phyloP scores from a whole-genome alignment of 2,888 invertebrate species.

The Temnothorax rugatulus region DNA sequence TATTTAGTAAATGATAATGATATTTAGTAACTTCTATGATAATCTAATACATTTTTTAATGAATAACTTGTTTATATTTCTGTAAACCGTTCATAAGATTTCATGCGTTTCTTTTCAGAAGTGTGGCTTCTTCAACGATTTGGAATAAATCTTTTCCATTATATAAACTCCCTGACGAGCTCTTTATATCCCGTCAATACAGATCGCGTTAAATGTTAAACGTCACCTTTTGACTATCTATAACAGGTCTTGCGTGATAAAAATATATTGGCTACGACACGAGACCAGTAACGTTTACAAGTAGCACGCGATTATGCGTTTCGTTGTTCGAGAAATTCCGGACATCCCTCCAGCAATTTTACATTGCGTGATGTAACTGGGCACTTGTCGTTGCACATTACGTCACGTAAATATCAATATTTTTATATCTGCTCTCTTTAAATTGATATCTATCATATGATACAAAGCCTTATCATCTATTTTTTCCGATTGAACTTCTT shows the following conservation, averaged over 20 bases:
- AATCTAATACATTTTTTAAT: not conserved
- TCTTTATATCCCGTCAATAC: not conserved
- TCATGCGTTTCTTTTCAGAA: not conserved
- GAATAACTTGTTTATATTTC: not conserved
- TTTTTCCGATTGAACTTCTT: not conserved
- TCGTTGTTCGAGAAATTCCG: not conserved
- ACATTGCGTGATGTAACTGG: not conserved
- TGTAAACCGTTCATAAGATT: not conserved
- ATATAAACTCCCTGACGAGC: not conserved
- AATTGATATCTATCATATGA: not conserved
- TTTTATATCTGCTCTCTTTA: not conserved
- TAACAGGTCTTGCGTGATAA: not conserved
- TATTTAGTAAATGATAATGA: not conserved
- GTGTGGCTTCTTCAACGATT: not conserved
- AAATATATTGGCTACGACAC: not conserved
- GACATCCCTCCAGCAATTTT: not conserved
- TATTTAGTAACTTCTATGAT: no score
- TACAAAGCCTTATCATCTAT: slow-evolving; percentile 1
- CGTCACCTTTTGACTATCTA: not conserved
- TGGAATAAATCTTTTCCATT: not conserved
- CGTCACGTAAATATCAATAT: slow-evolving; percentile 20
- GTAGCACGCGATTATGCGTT: not conserved
- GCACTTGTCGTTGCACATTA: slow-evolving; percentile 1
- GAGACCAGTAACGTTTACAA: not conserved
- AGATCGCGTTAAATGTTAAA: not conserved